Percentiles rank a stretch among this genome's conserved stretches.
phyloP scores from a whole-genome alignment of 1,140 invertebrate species.

The Drosophila kepulauana region DNA sequence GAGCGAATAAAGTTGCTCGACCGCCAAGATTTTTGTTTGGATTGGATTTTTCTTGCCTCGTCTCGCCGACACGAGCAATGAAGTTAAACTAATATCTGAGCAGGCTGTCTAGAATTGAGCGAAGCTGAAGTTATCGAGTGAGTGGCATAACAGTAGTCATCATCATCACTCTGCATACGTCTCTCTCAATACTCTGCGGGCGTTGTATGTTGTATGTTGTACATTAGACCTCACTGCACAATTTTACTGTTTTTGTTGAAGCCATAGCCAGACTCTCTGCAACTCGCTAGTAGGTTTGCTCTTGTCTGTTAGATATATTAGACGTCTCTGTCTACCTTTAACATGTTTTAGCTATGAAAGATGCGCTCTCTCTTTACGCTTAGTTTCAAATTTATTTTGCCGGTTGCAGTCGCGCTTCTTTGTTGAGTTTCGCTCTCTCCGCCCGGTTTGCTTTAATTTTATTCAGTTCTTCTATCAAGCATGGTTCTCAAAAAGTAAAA shows the following conservation, averaged over 20 bases:
- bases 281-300: slow-evolving; percentile 58
- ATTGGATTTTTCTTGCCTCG: slow-evolving; percentile 49
- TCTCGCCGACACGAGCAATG: slow-evolving; percentile 75
- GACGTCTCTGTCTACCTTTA: slow-evolving; percentile 15
- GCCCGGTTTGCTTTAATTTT: slow-evolving; percentile 14
- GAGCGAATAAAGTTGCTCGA: slow-evolving; percentile 44
- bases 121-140: slow-evolving; percentile 47
- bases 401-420: slow-evolving; percentile 14
- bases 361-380: slow-evolving; percentile 24
- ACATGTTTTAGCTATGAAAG: slow-evolving; percentile 24
- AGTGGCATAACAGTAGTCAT: slow-evolving; percentile 30
- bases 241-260: slow-evolving; percentile 67
- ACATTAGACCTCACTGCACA: slow-evolving; percentile 42
- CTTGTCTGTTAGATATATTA: slow-evolving; percentile 61
- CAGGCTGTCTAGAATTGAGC: slow-evolving; percentile 47
- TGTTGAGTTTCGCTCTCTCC: slow-evolving; percentile 7
- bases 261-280: slow-evolving; percentile 27
- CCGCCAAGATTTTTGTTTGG: slow-evolving; percentile 41
- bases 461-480: slow-evolving; percentile 23
- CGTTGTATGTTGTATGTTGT: slow-evolving; percentile 63
- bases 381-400: slow-evolving; percentile 29
- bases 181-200: slow-evolving; percentile 53
- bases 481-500: slow-evolving; percentile 3
- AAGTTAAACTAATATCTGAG: slow-evolving; percentile 78
- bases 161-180: slow-evolving; percentile 12